Conservation (phyloP, 2,797 vertebrate genomes). For the Myiotriccus ornatus region DNA sequence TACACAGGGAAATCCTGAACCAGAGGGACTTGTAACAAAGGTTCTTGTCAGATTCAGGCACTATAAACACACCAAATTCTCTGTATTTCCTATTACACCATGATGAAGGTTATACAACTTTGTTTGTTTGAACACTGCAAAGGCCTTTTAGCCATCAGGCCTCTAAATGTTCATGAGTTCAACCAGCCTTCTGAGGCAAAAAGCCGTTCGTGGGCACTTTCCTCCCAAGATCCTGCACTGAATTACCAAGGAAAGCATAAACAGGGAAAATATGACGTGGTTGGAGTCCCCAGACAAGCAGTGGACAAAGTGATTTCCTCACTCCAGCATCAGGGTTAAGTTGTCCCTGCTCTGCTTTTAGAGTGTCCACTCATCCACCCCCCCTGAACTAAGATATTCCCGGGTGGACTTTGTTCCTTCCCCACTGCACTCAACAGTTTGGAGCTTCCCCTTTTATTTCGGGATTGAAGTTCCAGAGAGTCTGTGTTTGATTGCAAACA, state of each 20-base stretch:
- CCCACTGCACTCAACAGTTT: too few species aligned
- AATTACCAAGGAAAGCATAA: not conserved
- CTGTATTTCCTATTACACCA: not conserved
- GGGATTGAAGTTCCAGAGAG: not conserved
- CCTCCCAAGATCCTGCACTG: accelerated
- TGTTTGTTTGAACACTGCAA: not conserved
- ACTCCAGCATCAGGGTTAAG: not conserved
- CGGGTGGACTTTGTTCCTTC: not conserved
- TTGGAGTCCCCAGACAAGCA: not conserved
- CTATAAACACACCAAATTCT: not conserved
- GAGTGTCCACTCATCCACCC: too few species aligned
- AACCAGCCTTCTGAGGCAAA: not conserved
- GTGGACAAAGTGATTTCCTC: not conserved
- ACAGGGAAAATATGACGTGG: not conserved
- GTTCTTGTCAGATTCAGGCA: not conserved
- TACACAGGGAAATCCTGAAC: not conserved
- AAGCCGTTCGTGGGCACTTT: not conserved
- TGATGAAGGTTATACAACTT: not conserved
- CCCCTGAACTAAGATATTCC: not conserved
- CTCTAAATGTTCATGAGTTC: accelerated
- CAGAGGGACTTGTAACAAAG: not conserved
- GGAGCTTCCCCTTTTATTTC: not conserved
- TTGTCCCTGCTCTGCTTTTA: not conserved
- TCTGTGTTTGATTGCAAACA: not conserved
- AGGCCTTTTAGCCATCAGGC: not conserved